These are phyloP conservation scores for Chrysolina americana DNA, from an alignment of 2,888 invertebrate genomes.

Conservation along the genomic window DNA sequence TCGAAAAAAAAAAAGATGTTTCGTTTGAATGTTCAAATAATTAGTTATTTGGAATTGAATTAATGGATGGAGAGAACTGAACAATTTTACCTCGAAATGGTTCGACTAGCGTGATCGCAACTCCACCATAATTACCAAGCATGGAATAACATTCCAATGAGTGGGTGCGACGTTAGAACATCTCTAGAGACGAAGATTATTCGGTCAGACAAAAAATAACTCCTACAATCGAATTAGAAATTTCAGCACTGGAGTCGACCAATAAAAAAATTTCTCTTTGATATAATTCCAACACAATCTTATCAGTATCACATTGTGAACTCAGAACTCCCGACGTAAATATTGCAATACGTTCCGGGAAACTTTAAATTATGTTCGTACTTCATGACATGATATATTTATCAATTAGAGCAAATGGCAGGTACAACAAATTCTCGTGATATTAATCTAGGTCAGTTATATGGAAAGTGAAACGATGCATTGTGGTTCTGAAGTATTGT, in stretches of 20 bases:
- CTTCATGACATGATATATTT: not conserved
- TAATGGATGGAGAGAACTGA: not conserved
- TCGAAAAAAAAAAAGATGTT: no score
- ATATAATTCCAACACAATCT: not conserved
- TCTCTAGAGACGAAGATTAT: slow-evolving; percentile 29
- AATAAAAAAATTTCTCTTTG: not conserved
- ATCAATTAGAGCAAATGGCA: not conserved
- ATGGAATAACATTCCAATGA: slow-evolving; percentile 32
- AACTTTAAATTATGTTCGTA: slow-evolving; percentile 1
- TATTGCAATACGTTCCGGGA: not conserved
- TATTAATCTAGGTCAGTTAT: slow-evolving; percentile 17
- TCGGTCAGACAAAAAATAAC: slow-evolving; percentile 9
- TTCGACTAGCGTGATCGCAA: slow-evolving; percentile 33
- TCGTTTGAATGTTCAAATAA: no score
- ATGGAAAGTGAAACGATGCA: not conserved
- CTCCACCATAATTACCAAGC: slow-evolving; percentile 31
- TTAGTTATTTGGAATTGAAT: not conserved
- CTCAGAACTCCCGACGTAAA: not conserved
- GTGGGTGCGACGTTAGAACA: slow-evolving; percentile 39
- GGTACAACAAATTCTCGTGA: not conserved
- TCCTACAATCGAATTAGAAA: not conserved
- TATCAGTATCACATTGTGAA: not conserved
- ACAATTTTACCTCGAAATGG: slow-evolving; percentile 23
- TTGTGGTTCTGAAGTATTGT: not conserved
- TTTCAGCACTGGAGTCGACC: not conserved